Evolutionary conservation across 2,888 invertebrate genomes (phyloP).

Genomic region (Pediacus dermestoides): DNA sequence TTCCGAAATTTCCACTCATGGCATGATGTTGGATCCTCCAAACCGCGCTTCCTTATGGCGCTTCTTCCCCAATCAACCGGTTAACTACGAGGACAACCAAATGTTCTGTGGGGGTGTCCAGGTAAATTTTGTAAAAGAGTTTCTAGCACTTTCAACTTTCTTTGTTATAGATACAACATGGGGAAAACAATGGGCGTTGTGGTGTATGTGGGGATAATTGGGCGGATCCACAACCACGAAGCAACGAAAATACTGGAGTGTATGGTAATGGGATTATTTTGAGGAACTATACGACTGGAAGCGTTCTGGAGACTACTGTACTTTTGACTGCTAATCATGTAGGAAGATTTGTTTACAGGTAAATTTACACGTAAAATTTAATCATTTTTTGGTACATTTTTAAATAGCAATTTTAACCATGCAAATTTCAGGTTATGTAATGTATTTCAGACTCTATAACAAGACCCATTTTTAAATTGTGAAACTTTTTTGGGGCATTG

Average conservation of each 20-base stretch:
- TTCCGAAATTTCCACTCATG: constrained; percentile 50
- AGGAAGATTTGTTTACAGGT: constrained; percentile 41
- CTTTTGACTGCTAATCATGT: constrained; percentile 48
- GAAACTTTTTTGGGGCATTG: too few species aligned
- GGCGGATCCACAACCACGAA: constrained; percentile 40
- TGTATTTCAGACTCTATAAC: too few species aligned
- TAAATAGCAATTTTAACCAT: too few species aligned
- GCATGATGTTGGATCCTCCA: constrained; percentile 53
- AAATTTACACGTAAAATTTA: too few species aligned
- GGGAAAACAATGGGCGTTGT: constrained; percentile 38
- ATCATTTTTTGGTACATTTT: too few species aligned
- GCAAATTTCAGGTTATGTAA: too few species aligned
- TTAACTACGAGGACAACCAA: constrained; percentile 53
- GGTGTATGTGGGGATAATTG: constrained; percentile 48
- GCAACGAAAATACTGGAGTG: constrained; percentile 48
- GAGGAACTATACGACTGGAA: constrained; percentile 39
- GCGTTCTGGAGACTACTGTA: constrained; percentile 38
- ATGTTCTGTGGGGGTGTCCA: constrained; percentile 52
- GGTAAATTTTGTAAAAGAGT: constrained; percentile 36
- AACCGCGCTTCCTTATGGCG: constrained; percentile 55
- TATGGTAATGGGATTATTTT: constrained; percentile 50
- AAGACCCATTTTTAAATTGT: too few species aligned
- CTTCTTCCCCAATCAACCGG: constrained; percentile 46
- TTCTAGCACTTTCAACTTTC: too few species aligned
- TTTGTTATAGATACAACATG: too few species aligned